Percentiles rank a stretch among this genome's conserved stretches.
These are phyloP conservation scores for Eilema caniola DNA, from an alignment of 2,888 invertebrate species.

Conservation along the genomic window DNA sequence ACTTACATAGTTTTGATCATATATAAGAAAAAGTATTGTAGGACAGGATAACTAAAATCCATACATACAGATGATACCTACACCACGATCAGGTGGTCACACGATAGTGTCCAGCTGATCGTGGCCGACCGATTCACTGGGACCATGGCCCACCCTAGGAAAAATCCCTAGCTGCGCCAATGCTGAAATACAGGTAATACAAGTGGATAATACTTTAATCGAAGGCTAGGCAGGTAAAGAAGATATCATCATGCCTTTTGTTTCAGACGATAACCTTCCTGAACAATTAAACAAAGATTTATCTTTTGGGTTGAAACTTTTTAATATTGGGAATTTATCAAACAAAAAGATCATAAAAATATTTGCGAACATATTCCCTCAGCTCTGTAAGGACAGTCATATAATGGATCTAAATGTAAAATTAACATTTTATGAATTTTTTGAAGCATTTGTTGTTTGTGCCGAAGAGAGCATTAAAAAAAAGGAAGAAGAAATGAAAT, in stretches of 20 bases:
- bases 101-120: too few species aligned
- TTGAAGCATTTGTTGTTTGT: constrained; percentile 84
- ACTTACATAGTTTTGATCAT: too few species aligned
- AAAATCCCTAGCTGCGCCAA: too few species aligned
- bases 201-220: neutral
- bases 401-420: constrained; percentile 83
- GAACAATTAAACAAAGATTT: constrained; percentile 19
- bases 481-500: constrained; percentile 60
- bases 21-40: too few species aligned
- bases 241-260: constrained; percentile 10
- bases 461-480: constrained; percentile 72
- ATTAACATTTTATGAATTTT: constrained; percentile 88
- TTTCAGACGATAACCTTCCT: constrained; percentile 58
- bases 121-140: too few species aligned
- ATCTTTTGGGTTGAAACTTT: constrained; percentile 60
- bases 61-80: too few species aligned
- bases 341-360: constrained; percentile 69
- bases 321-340: constrained; percentile 73
- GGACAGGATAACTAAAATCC: too few species aligned
- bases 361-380: constrained; percentile 81
- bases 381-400: constrained; percentile 64
- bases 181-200: too few species aligned
- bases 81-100: too few species aligned
- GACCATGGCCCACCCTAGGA: too few species aligned
- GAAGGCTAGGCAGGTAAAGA: neutral